These are phyloP conservation scores for Elmis aenea DNA, from an alignment of 2,888 invertebrate species.

Conservation along the genomic window DNA sequence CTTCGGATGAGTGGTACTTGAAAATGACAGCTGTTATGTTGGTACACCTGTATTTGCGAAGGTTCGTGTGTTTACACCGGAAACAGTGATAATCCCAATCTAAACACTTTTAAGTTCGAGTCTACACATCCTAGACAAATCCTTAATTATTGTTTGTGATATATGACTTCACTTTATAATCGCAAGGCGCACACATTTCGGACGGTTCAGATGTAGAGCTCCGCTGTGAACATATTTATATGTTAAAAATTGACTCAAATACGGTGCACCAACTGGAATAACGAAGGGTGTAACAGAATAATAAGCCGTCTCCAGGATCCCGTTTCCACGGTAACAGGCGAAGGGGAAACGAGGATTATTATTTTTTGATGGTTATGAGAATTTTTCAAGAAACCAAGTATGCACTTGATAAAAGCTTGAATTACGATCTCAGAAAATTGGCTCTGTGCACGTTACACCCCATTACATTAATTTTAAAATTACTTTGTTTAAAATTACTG, in stretches of 20 bases:
- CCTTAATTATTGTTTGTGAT: too few species aligned
- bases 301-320: conserved; percentile 2
- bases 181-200: too few species aligned
- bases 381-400: conserved; percentile 29
- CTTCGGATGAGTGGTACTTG: conserved; percentile 14
- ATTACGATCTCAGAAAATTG: too few species aligned
- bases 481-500: too few species aligned
- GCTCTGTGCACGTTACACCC: too few species aligned
- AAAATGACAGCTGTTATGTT: conserved; percentile 19
- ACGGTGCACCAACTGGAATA: too few species aligned
- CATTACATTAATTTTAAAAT: too few species aligned
- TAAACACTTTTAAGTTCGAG: conserved; percentile 12
- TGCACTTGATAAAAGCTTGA: conserved; percentile 13
- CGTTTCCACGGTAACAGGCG: conserved; percentile 33
- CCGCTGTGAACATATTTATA: too few species aligned
- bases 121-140: background rate
- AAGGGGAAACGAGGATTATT: conserved; percentile 40
- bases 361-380: conserved; percentile 46
- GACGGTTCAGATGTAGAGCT: too few species aligned
- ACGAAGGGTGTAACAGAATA: conserved; percentile 8
- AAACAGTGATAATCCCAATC: conserved; percentile 18
- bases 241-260: too few species aligned
- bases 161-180: too few species aligned
- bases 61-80: conserved; percentile 16
- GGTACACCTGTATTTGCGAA: conserved; percentile 25